These are phyloP conservation scores for Megaceryle torquata DNA, from an alignment of 2,113 vertebrate species.

Conservation along the genomic window DNA sequence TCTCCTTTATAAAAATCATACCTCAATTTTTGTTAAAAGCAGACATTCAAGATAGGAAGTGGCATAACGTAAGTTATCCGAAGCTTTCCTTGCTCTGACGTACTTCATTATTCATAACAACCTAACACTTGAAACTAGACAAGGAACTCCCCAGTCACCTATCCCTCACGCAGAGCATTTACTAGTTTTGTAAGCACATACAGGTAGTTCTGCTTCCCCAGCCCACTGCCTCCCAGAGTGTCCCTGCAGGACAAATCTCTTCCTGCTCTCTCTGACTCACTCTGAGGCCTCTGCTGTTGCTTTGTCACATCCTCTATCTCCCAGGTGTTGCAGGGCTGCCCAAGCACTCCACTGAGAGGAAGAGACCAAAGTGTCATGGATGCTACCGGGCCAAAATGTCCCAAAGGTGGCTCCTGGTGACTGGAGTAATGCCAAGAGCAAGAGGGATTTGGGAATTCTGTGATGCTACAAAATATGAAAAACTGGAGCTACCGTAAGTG, in stretches of 20 bases:
- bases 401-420: background rate
- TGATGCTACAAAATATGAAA: background rate
- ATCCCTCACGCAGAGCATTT: background rate
- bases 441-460: background rate
- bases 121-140: background rate
- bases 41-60: background rate
- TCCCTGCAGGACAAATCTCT: too few relatives aligned
- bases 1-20: background rate
- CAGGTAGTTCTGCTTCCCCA: background rate
- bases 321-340: background rate
- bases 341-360: background rate
- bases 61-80: rapidly evolving
- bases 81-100: background rate
- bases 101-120: background rate
- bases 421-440: background rate
- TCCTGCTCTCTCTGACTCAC: background rate
- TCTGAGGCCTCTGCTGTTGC: background rate
- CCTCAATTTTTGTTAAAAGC: background rate
- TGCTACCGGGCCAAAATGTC: background rate
- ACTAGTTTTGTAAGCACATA: background rate
- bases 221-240: background rate
- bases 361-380: background rate
- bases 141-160: rapidly evolving
- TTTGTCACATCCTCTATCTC: background rate
- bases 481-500: rapidly evolving